A percentile compares a stretch with the other conserved stretches of the same genome.
phyloP scores from a whole-genome alignment of 2,888 invertebrate species.

The Volucella inflata region DNA sequence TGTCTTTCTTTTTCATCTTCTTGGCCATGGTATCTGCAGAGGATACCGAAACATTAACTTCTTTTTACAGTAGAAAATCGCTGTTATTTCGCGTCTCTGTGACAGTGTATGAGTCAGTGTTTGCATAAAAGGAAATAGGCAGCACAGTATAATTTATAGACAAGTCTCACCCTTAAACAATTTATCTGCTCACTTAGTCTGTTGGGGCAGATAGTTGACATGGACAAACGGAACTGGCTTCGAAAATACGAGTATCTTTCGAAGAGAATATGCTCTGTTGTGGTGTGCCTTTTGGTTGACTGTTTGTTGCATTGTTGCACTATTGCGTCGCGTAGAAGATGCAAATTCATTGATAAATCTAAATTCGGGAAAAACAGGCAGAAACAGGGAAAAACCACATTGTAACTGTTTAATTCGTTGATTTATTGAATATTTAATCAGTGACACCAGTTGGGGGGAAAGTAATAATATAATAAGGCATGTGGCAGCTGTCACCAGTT shows the following conservation, averaged over 20 bases:
- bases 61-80: slow-evolving; percentile 58
- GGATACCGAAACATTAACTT: slow-evolving; percentile 63
- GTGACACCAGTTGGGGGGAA: slow-evolving; percentile 49
- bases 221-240: slow-evolving; percentile 44
- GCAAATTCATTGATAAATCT: slow-evolving; percentile 73
- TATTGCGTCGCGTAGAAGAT: slow-evolving; percentile 54
- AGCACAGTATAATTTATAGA: slow-evolving; percentile 65
- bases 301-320: background rate
- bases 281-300: slow-evolving; percentile 1
- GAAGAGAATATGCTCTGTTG: slow-evolving; percentile 34
- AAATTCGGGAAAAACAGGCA: slow-evolving; percentile 62
- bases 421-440: slow-evolving; percentile 75
- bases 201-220: slow-evolving; percentile 39
- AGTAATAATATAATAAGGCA: slow-evolving; percentile 67
- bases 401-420: slow-evolving; percentile 71
- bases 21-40: slow-evolving; percentile 35
- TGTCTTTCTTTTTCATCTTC: slow-evolving; percentile 15
- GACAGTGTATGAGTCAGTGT: slow-evolving; percentile 30
- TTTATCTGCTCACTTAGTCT: slow-evolving; percentile 72
- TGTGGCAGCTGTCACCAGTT: slow-evolving; percentile 63
- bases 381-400: slow-evolving; percentile 37
- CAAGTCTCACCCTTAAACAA: slow-evolving; percentile 74
- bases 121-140: slow-evolving; percentile 46
- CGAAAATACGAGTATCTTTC: slow-evolving; percentile 29
- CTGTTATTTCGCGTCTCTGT: slow-evolving; percentile 54